Conservation (phyloP, 2,888 invertebrate species). For the Bimastos eiseni region DNA sequence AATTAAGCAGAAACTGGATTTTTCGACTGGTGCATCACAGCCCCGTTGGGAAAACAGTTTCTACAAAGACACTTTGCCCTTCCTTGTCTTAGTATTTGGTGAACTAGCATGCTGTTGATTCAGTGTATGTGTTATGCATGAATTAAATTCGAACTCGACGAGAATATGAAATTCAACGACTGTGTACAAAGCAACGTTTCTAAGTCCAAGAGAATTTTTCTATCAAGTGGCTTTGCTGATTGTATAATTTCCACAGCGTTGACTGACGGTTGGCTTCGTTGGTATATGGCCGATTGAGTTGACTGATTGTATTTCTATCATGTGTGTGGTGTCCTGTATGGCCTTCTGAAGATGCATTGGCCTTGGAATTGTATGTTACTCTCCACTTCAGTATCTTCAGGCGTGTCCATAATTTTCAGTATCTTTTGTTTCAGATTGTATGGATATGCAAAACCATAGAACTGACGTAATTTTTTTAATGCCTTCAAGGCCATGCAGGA, state of each 20-base stretch:
- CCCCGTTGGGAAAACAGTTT: not conserved
- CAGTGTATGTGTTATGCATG: not conserved
- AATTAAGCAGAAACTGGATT: not conserved
- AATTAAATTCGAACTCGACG: not conserved
- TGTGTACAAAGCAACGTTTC: not conserved
- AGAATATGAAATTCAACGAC: not conserved
- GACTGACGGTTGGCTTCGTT: not conserved
- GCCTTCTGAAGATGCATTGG: not conserved
- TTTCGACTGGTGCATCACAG: not conserved
- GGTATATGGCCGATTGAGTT: not conserved
- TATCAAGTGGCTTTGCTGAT: not conserved
- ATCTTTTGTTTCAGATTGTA: not conserved
- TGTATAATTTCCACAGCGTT: not conserved
- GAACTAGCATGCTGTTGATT: not conserved
- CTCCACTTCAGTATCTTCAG: not conserved
- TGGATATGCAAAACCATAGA: slow-evolving; percentile 13
- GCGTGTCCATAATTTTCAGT: not conserved
- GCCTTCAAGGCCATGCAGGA: not conserved
- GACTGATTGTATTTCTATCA: slow-evolving; percentile 5
- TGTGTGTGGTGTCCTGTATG: not conserved
- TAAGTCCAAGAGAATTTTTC: not conserved
- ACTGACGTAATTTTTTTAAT: not conserved
- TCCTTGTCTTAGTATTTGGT: not conserved
- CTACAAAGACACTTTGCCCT: not conserved
- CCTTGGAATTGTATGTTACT: not conserved